Conservation (phyloP, 2,888 invertebrate genomes). For the Campoletis raptor region DNA sequence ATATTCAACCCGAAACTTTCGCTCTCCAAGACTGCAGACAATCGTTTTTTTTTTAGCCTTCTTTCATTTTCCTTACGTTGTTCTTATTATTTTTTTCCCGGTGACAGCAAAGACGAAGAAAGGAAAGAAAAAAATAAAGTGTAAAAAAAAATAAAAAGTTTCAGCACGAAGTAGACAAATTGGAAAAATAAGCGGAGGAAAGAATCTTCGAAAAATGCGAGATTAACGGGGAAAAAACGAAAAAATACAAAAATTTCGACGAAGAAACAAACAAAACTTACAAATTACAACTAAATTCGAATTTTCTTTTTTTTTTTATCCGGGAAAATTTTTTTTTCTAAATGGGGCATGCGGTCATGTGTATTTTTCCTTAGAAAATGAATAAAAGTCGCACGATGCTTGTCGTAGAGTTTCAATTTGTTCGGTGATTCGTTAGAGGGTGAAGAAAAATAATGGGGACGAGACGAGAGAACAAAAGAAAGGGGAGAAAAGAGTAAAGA, state of each 20-base stretch:
- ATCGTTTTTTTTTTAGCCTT: slow-evolving; percentile 6
- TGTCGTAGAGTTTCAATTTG: slow-evolving; percentile 4
- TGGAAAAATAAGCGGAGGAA: not conserved
- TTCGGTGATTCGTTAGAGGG: not conserved
- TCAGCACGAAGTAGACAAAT: not conserved
- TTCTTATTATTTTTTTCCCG: slow-evolving; percentile 7
- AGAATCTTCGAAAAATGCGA: not conserved
- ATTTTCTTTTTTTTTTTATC: not conserved
- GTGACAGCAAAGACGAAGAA: slow-evolving; percentile 1
- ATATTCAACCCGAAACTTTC: slow-evolving; percentile 47
- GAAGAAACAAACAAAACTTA: not conserved
- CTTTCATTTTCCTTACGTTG: slow-evolving; percentile 27
- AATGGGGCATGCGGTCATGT: not conserved
- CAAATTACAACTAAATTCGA: not conserved
- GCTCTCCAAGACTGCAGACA: slow-evolving; percentile 31
- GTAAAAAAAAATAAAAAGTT: not conserved
- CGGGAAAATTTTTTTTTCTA: not conserved
- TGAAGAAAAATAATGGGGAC: not conserved
- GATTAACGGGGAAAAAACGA: not conserved
- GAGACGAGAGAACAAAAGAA: not conserved
- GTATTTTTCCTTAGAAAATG: not conserved
- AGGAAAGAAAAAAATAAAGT: not conserved
- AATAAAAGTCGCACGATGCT: not conserved
- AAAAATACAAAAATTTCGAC: not conserved
- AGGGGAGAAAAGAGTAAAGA: not conserved